phyloP scores from a whole-genome alignment of 2,797 vertebrate genomes.

The Botia kubotai region DNA sequence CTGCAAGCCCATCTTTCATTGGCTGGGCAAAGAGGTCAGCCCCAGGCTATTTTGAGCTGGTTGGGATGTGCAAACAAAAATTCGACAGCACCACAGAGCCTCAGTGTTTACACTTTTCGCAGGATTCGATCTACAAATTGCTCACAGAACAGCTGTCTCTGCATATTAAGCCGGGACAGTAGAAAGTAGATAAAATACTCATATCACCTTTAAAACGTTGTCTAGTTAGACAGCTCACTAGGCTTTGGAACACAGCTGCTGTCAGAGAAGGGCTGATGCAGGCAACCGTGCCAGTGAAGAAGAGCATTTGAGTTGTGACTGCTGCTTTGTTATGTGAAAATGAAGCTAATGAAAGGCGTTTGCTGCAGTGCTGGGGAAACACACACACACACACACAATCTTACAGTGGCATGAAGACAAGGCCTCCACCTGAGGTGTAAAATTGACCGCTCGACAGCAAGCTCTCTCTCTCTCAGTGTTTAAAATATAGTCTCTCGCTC shows the following conservation, averaged over 20 bases:
- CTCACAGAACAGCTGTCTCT: background rate
- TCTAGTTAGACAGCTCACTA: background rate
- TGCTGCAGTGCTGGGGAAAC: conserved; percentile 53
- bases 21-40: background rate
- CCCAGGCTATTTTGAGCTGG: background rate
- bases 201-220: background rate
- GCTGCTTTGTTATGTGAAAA: conserved; percentile 35
- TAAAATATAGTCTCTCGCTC: background rate
- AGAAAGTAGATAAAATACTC: background rate
- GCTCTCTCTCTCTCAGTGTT: conserved; percentile 4
- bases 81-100: background rate
- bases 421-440: conserved; percentile 52
- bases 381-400: conserved; percentile 45
- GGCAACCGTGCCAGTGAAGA: background rate
- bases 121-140: background rate
- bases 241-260: background rate
- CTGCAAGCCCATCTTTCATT: background rate
- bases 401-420: conserved; percentile 49
- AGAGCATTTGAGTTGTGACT: background rate
- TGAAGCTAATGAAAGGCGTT: conserved; percentile 47
- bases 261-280: background rate
- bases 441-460: conserved; percentile 19
- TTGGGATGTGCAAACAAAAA: background rate
- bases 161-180: background rate
- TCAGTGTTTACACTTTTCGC: background rate